phyloP scores from a whole-genome alignment of 2,797 vertebrate species.

The Muscicapa comitata region DNA sequence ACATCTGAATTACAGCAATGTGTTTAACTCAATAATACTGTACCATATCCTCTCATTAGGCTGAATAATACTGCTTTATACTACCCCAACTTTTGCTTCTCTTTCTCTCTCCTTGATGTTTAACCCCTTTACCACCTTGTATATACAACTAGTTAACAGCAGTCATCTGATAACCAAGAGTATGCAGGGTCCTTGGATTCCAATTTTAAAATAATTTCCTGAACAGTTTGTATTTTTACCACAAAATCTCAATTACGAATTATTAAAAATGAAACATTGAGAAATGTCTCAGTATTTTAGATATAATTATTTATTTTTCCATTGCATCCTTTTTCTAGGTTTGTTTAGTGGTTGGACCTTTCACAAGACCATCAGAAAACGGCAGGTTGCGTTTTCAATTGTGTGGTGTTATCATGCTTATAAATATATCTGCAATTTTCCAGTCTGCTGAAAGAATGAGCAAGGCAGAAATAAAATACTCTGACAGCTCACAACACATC shows the following conservation, averaged over 20 bases:
- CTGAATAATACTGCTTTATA: not conserved
- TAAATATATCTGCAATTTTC: not conserved
- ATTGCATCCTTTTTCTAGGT: not conserved
- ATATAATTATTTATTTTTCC: not conserved
- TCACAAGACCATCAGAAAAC: not conserved
- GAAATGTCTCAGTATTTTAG: not conserved
- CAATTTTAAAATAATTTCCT: not conserved
- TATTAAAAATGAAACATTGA: not conserved
- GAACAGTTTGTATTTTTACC: not conserved
- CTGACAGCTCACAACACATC: not conserved
- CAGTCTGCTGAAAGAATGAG: slow-evolving; percentile 10
- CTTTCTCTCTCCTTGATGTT: not conserved
- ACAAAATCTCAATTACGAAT: not conserved
- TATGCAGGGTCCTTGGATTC: not conserved
- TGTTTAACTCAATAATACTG: not conserved
- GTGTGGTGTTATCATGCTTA: not conserved
- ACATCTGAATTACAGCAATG: not conserved
- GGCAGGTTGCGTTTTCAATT: not conserved
- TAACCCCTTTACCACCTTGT: not conserved
- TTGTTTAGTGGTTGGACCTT: not conserved
- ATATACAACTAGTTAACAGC: not conserved
- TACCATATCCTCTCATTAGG: not conserved
- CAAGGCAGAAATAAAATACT: slow-evolving; percentile 39
- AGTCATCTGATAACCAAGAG: not conserved
- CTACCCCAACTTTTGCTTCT: not conserved